Evolutionary conservation across 2,888 invertebrate species (phyloP), one percentile per base, ranked within the genome.

Genomic region (Oscheius sp.): DNA sequence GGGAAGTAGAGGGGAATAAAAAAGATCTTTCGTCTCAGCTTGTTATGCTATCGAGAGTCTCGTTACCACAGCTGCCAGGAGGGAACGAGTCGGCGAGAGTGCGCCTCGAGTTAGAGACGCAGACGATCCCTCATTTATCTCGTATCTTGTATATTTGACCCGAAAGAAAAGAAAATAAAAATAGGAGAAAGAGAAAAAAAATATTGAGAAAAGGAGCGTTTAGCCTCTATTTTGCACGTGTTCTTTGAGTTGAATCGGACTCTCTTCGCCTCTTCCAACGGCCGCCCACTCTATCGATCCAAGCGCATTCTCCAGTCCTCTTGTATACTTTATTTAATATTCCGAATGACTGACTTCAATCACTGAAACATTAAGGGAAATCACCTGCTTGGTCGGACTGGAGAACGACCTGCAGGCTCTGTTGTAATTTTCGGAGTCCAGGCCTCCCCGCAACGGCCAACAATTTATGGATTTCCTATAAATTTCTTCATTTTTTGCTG

Each of bases 31-130:
- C 55, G 23, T 23, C 50, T 27, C n/a, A 29, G 27, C 42, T 61
- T 61, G 61, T 61, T 61, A 61, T 61, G 61, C 61, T 61, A 61
- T 61, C 61, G 61, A 61, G 61, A 39, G 39, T 58, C 61, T 61
- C 61, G 61, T 61, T 61, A 61, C 61, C 61, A 61, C 55, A 55
- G 55, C 55, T 34, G 55, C 55, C 33, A 12, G 42, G 12, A 17
- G 37, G 37, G 37, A 34, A 12, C 6, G 37, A 34, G 37, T 12
- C 8, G 12, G 37, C 6, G 37, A 34, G 37, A 34, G 37, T 15
- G 20, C 8, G 46, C 46, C 46, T 12, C 20, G 12, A 25, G 55
- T 29, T 20, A 55, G 55, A 55, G 55, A 55, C 55, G 55, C 55
- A 55, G 55, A 55, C 5, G 15, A 29, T 5, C 55, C 37, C 15